Conservation (phyloP, 2,888 invertebrate genomes). For the Tupiocoris notatus region DNA sequence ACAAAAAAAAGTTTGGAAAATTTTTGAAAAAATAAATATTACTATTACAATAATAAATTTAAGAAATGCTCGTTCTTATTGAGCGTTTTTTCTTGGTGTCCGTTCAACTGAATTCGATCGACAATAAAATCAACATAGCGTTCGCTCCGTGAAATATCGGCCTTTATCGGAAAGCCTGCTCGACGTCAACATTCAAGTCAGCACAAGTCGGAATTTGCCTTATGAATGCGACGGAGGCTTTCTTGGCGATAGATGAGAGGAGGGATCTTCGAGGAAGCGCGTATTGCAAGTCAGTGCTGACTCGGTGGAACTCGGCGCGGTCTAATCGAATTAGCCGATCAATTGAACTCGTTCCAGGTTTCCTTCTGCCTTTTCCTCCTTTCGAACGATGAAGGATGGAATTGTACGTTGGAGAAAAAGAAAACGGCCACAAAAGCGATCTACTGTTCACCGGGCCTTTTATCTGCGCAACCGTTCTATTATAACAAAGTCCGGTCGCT, state of each 20-base stretch:
- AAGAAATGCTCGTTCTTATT: no score
- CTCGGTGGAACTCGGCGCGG: constrained; percentile 26
- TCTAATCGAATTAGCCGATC: constrained; percentile 42
- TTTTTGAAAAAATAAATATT: no score
- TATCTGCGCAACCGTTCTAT: constrained; percentile 4
- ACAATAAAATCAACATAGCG: no score
- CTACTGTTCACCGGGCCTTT: constrained; percentile 7
- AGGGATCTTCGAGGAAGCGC: background rate
- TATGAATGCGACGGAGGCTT: background rate
- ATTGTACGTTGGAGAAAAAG: background rate
- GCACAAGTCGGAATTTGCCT: background rate
- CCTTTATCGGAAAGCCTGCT: no score
- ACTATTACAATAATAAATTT: no score
- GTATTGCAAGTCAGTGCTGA: constrained; percentile 41
- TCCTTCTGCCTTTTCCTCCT: constrained; percentile 1
- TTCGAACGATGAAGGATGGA: constrained; percentile 26
- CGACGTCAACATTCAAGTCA: background rate
- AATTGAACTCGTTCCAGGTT: constrained; percentile 39
- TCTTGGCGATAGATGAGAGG: no score
- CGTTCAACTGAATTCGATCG: no score
- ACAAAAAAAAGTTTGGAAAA: no score
- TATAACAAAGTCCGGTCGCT: background rate
- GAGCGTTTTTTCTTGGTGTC: no score
- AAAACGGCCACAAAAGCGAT: constrained; percentile 32
- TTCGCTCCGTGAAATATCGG: background rate